Base-by-base conservation (phyloP, 2,113 vertebrate species). In the Mus pahari region DNA sequence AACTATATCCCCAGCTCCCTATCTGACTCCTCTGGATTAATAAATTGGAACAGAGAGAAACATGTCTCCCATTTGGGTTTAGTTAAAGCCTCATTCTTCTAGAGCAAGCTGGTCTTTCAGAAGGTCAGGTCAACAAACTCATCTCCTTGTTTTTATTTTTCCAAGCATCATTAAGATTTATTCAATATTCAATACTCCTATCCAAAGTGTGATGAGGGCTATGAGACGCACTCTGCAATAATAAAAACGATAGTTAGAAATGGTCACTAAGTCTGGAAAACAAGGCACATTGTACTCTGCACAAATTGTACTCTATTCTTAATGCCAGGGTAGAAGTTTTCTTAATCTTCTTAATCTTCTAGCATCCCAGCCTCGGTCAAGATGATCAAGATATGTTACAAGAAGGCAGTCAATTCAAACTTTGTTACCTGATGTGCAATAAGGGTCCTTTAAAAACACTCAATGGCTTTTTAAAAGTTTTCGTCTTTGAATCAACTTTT, bases 401-500 rank as follows among this genome's bases (percentile, higher is more conserved):
- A 93, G 26, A 88, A 48, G n/a, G 50, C 2, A 95, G 48, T 0
- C 58, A 88, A 92, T 62, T 71, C 82, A 79, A 75, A 39, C 45
- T 66, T 48, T 86, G 96, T 97, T 99, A 99, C 99, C 99, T 99
- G 98, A 99, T 99, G 75, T 99, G 98, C 82, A 99, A 98, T 97
- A 99, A 98, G 89, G 98, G 97, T 94, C 99, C 99, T 98, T 99
- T 99, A 98, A 99, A 99, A 84, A 99, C 99, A 77, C 99, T 99
- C 97, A 98, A 78, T 36, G 99, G 98, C 98, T 99, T 99, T 98
- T 99, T 99, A 97, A 98, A 98, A 97, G 98, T 98, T 99, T 98
- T 99, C 92, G 96, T 98, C 98, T 99, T 99, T 96, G 97, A 62
- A 83, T 99, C 99, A 91, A 93, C 97, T 98, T 99, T 99, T 74